Base-by-base conservation (phyloP, 1,140 invertebrate species). In the Leptinotarsa lineolata region DNA sequence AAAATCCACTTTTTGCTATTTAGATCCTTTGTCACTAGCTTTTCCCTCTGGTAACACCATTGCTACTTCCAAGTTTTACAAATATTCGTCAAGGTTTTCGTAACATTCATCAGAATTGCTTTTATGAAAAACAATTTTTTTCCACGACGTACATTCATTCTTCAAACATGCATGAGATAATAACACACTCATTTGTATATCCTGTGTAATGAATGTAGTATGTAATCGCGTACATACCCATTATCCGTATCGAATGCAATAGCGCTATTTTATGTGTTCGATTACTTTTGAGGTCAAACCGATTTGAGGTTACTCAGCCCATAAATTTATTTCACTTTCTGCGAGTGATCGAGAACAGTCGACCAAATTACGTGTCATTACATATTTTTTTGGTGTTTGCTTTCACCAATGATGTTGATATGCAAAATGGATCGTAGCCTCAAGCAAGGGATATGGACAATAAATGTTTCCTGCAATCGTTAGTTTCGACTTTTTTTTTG, bases 171-270 rank as follows among this genome's bases (percentile, higher is more conserved):
- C n/a, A 54, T 18, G 48, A 54, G 15, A 16, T 54, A 18, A 54
- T 54, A 15, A 54, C 48, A 54, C n/a, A 54, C 48, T 54, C 48
- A 54, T 54, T 54, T 54, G n/a, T 54, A 54, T 54, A 54, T 54
- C 48, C 48, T 54, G 48, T 54, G 48, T 54, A 54, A 54, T 54
- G 15, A 15, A 54, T 54, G 15, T 18, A 18, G 48, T 54, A n/a
- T n/a, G n/a, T n/a, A 54, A 54, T 54, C 48, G 15, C 4, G 48
- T 18, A 54, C 48, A n/a, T 54, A 54, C n/a, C n/a, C 48, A n/a
- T 54, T 54, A 54, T 54, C 48, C 48, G 48, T 54, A 54, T 54
- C 48, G 48, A 54, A 54, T 54, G 48, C 48, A 54, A 54, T 54
- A 54, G n/a, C 48, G 48, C 48, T 54, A n/a, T 12, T 54, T 54